phyloP scores from a whole-genome alignment of 2,113 vertebrate genomes.

The Lophotis ruficrista region DNA sequence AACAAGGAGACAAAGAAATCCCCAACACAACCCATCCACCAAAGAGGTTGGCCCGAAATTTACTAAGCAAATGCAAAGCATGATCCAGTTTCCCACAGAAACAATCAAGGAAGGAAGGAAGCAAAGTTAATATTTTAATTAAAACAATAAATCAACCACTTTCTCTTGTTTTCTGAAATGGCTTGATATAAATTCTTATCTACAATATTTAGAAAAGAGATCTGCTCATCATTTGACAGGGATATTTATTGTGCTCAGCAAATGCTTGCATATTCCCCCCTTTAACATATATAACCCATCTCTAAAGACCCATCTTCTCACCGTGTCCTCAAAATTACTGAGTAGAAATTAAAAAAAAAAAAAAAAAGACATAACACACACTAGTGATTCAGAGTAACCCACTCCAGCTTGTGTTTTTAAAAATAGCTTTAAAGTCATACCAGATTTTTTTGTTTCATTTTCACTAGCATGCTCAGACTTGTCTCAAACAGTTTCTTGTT shows the following conservation, averaged over 20 bases:
- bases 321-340: background rate
- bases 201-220: background rate
- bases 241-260: background rate
- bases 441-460: conserved; percentile 27
- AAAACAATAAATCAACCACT: background rate
- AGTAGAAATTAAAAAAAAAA: background rate
- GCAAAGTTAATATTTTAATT: background rate
- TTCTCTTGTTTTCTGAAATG: background rate
- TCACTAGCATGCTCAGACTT: conserved; percentile 2
- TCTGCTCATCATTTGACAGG: background rate
- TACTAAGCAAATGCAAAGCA: background rate
- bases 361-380: background rate
- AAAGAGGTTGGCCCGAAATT: background rate
- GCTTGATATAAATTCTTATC: background rate
- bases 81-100: background rate
- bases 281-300: background rate
- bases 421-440: conserved; percentile 35
- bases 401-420: conserved; percentile 3
- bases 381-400: conserved; percentile 23
- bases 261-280: background rate
- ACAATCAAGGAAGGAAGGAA: background rate
- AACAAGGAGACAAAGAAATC: background rate
- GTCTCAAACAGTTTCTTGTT: background rate
- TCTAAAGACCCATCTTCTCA: background rate
- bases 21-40: background rate